Conservation (phyloP, 2,888 invertebrate species). For the Anoplius nigerrimus region DNA sequence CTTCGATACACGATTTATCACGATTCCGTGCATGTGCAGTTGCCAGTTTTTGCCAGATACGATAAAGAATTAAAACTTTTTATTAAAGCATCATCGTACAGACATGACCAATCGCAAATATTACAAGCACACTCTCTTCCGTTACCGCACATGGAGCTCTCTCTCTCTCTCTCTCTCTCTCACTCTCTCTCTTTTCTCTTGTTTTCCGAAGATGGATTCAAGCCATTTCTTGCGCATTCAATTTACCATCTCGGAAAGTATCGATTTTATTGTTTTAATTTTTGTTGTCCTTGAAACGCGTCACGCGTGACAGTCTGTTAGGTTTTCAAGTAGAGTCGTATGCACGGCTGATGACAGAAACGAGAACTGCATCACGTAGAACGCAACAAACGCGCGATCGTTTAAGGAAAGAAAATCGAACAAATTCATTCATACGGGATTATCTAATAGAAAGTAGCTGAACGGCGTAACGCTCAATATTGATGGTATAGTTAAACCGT, state of each 20-base stretch:
- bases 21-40: conserved; percentile 36
- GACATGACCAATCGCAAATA: conserved; percentile 3
- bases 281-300: not conserved
- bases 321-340: not conserved
- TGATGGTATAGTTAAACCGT: conserved; percentile 30
- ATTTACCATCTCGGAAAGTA: not conserved
- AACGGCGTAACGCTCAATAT: conserved; percentile 35
- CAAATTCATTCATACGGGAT: conserved; percentile 30
- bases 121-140: not conserved
- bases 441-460: conserved; percentile 22
- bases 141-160: too few relatives aligned
- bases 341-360: not conserved
- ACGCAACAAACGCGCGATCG: conserved; percentile 35
- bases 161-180: not conserved
- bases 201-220: not conserved
- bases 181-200: not conserved
- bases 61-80: conserved; percentile 6
- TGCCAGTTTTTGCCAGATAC: not conserved
- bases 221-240: not conserved
- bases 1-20: conserved; percentile 35
- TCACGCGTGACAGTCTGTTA: not conserved
- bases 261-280: not conserved
- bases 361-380: conserved; percentile 38
- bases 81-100: conserved; percentile 6
- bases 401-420: not conserved